phyloP scores from a whole-genome alignment of 37 sponge, comb jelly and placozoan species.

The Ianthella basta region DNA sequence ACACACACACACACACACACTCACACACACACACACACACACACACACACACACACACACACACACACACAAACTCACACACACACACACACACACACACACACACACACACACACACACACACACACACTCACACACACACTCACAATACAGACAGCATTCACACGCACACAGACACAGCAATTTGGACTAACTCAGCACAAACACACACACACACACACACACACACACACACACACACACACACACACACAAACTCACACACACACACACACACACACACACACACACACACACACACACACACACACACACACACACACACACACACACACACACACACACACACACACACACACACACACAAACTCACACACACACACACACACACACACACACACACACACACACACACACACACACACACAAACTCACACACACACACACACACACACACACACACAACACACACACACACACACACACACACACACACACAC shows the following conservation, averaged over 20 bases:
- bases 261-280: neutral
- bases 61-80: slow-evolving; percentile 65
- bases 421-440: slow-evolving; percentile 21
- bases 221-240: slow-evolving; percentile 44
- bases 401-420: neutral
- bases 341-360: neutral
- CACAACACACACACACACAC: neutral
- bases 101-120: neutral
- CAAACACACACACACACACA: neutral
- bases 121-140: slow-evolving; percentile 43
- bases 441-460: neutral
- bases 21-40: neutral
- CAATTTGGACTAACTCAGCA: no score
- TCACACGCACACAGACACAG: neutral
- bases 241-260: neutral
- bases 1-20: slow-evolving; percentile 42
- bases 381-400: neutral
- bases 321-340: neutral
- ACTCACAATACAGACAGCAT: no score
- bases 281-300: neutral
- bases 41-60: neutral
- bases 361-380: slow-evolving; percentile 11
- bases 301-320: slow-evolving; percentile 47
- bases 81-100: neutral
- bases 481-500: slow-evolving; percentile 48